Base-by-base conservation (phyloP, 2,113 vertebrate species). In the Dicrurus megarhynchus region DNA sequence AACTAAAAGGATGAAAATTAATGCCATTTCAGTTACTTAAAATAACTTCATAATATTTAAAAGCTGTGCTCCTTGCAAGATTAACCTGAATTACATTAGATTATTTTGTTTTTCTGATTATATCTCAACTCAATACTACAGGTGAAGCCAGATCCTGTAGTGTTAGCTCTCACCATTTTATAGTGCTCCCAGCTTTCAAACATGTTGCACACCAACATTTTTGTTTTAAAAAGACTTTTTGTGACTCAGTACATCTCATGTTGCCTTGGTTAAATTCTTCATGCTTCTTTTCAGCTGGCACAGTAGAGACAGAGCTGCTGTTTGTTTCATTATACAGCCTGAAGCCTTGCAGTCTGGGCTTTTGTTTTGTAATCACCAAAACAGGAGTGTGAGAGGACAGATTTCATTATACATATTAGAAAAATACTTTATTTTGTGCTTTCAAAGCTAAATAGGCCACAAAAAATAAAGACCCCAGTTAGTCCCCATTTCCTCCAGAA, bases 391-490 rank as follows among this genome's bases (percentile, higher is more conserved):
- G 28, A 87, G 69, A 75, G 59, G 77, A 87, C 76, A 94, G 87
- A 91, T 95, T 97, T 89, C 69, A 78, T 96, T 95, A 95, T 78
- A 89, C 94, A 91, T 92, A 92, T 81, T 82, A 91, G 67, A 57
- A 87, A 94, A 95, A 93, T 79, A 90, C 86, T 93, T 90, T 63
- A 87, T 95, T 90, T 93, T 21, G 5, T 8, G 11, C 68, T 90
- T 95, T 84, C 69, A 94, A 91, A 94, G 84, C 91, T 95, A 95
- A 97, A 89, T 95, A 94, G 95, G 61, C 89, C 93, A 94, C 92
- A 95, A 96, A 93, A 96, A 85, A 89, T 95, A 78, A 94, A 95
- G 91, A 97, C 87, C 87, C 89, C 73, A 60, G 84, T 82, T 90
- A 95, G 77, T 67, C 41, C 83, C 91, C 86, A 92, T 84, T 94